These are phyloP conservation scores for Apodemus speciosus DNA, from an alignment of 2,113 vertebrate genomes.

Conservation along the genomic window DNA sequence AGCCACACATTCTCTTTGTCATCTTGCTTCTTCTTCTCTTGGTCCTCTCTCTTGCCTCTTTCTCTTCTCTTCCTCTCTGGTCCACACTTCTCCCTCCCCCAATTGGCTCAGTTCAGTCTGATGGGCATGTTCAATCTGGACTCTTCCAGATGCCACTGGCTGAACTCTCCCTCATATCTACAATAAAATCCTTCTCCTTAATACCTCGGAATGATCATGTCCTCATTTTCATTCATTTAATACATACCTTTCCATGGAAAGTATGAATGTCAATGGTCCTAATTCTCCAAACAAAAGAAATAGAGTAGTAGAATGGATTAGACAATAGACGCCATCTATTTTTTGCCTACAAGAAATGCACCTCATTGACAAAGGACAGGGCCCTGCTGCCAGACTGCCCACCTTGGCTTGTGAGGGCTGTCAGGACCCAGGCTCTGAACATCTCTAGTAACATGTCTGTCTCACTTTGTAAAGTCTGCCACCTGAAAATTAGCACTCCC, in stretches of 20 bases:
- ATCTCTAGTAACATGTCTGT: background rate
- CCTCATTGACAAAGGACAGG: background rate
- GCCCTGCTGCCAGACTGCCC: background rate
- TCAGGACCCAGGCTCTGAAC: background rate
- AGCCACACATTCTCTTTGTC: background rate
- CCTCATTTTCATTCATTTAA: background rate
- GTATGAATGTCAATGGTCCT: background rate
- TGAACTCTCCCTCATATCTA: background rate
- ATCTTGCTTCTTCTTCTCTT: background rate
- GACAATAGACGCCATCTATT: background rate
- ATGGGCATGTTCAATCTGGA: background rate
- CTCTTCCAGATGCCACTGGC: background rate
- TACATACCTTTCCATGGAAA: background rate
- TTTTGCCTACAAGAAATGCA: background rate
- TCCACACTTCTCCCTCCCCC: too few species aligned
- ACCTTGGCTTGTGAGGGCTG: background rate
- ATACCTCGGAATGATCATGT: background rate
- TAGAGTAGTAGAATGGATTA: background rate
- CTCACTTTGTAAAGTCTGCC: background rate
- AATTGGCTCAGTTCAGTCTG: background rate
- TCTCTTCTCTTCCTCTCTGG: background rate
- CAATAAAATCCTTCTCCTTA: background rate
- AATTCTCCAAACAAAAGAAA: background rate
- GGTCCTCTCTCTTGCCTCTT: background rate
- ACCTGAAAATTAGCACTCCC: background rate